Conservation (phyloP, 2,888 invertebrate genomes). For the Microdon myrmicae region DNA sequence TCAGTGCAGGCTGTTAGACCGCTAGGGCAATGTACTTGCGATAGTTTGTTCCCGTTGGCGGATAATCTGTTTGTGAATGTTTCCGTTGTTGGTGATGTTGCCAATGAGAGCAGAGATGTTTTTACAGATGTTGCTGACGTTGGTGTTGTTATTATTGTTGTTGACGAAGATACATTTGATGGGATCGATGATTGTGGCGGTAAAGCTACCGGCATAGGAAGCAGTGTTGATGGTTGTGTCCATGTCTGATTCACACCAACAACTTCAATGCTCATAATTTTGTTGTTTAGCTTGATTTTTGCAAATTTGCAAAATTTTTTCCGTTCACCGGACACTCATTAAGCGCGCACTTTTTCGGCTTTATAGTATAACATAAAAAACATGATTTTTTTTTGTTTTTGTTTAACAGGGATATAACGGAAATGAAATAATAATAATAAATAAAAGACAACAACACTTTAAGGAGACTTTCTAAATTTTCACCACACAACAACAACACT, state of each 20-base stretch:
- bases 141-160: conserved; percentile 5
- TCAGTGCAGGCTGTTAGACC: conserved; percentile 26
- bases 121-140: conserved; percentile 16
- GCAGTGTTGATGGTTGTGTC: conserved; percentile 49
- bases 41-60: conserved; percentile 11
- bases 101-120: conserved; percentile 3
- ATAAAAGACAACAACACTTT: too few relatives aligned
- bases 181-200: conserved; percentile 14
- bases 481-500: too few relatives aligned
- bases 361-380: too few relatives aligned
- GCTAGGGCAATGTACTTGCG: conserved; percentile 29
- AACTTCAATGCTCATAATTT: conserved; percentile 52
- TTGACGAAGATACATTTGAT: conserved; percentile 9
- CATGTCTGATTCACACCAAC: conserved; percentile 52
- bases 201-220: conserved; percentile 32
- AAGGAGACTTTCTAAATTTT: too few relatives aligned
- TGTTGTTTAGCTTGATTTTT: background rate
- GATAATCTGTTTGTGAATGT: conserved; percentile 26
- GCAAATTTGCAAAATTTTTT: background rate
- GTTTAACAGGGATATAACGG: too few relatives aligned
- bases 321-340: background rate
- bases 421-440: too few relatives aligned
- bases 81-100: conserved; percentile 8
- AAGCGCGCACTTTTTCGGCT: too few relatives aligned
- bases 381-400: background rate